Evolutionary conservation across 2,113 vertebrate genomes (phyloP).

Genomic region (Cryptotis parvus): DNA sequence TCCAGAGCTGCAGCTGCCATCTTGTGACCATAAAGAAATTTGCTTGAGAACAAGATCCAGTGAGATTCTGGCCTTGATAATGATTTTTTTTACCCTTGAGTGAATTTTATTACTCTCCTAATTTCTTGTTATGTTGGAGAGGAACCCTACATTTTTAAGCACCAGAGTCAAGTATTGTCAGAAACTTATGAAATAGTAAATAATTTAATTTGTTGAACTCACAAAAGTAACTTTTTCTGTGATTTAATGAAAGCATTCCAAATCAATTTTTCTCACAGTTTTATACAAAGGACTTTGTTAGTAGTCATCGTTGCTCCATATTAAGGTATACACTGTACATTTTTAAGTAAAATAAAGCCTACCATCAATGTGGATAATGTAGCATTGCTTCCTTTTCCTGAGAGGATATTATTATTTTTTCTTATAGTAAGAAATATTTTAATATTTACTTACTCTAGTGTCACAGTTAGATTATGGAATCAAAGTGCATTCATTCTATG

Average conservation of each 20-base stretch:
- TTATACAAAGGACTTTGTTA: background rate
- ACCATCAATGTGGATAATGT: background rate
- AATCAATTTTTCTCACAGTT: background rate
- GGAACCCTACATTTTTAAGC: background rate
- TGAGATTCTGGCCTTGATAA: background rate
- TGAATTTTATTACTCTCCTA: background rate
- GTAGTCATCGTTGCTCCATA: background rate
- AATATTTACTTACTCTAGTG: conserved; percentile 21
- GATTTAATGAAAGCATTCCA: background rate
- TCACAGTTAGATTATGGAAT: background rate
- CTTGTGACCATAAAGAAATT: background rate
- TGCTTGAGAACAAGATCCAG: background rate
- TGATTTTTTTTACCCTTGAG: background rate
- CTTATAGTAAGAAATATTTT: background rate
- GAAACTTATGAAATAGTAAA: background rate
- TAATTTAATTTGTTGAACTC: conserved; percentile 19
- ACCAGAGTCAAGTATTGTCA: background rate
- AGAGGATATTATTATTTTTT: background rate
- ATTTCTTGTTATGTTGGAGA: background rate
- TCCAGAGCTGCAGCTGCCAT: background rate
- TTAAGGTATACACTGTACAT: background rate
- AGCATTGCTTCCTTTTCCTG: background rate
- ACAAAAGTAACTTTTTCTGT: background rate
- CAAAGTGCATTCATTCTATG: background rate
- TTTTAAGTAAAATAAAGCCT: conserved; percentile 52